Evolutionary conservation across 2,797 vertebrate genomes (phyloP), one percentile per base, ranked within the genome.

Genomic region (Chiloscyllium punctatum): DNA sequence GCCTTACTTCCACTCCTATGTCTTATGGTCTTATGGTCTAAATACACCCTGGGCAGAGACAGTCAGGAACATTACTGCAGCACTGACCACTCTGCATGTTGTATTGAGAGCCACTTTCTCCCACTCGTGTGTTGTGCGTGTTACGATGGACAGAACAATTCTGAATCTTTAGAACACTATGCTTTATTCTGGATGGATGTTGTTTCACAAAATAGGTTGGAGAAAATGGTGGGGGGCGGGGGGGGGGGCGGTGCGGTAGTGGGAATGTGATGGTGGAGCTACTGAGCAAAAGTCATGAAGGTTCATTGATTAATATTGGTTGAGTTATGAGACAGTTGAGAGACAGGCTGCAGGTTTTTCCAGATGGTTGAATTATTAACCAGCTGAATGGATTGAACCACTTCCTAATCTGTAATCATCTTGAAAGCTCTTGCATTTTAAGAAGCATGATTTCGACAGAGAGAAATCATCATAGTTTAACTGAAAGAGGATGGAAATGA

Each of bases 281-380:
- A 92, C 21, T n/a, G 62, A 92, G 57, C 62, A 92, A 92, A 68
- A 18, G 66, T 92, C 66, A 92, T 37, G 57, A 68, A 37, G 62
- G 62, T 68, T 92, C 66, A 92, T 68, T 92, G n/a, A 92, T 92
- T n/a, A 25, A 68, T 68, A n/a, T 68, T n/a, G n/a, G 62, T 2
- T 92, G 66, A 92, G 23, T 92, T 92, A 68, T 68, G 62, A 37
- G 88, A 91, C 88, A 91, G 33, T 66, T 62, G 57, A 91, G 16
- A 66, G 88, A 33, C 33, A 68, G 88, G 37, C 88, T n/a, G 62
- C 33, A 23, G 88, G 88, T 37, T 91, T 66, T 66, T 66, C 57
- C 21, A 33, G 15, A 91, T 92, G 62, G 90, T 66, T 92, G 37
- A 92, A 68, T 68, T 92, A n/a, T 37, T 62, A 62, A 62, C 57